Conservation (phyloP, 2,113 vertebrate species). For the Cisticola juncidis region DNA sequence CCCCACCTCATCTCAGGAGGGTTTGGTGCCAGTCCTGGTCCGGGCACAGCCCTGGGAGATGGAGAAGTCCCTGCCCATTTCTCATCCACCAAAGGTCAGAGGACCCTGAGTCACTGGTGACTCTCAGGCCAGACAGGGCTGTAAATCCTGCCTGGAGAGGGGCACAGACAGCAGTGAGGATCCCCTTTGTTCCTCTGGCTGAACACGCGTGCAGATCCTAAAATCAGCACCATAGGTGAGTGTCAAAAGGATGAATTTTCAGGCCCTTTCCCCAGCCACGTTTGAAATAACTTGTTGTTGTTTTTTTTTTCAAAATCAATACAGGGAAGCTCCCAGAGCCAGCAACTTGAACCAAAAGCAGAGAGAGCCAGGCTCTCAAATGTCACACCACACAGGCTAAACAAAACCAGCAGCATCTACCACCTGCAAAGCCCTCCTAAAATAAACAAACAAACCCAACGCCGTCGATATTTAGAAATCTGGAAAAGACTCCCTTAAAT, state of each 20-base stretch:
- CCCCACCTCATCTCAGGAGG: not conserved
- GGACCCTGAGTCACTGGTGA: not conserved
- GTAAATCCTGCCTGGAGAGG: not conserved
- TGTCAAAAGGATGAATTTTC: not conserved
- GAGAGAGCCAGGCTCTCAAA: slow-evolving; percentile 13
- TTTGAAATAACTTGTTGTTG: not conserved
- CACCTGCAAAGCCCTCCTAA: not conserved
- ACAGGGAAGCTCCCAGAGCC: slow-evolving; percentile 9
- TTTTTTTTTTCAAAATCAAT: not conserved
- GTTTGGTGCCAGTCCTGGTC: not conserved
- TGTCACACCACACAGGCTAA: not conserved
- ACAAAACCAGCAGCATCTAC: slow-evolving; percentile 15
- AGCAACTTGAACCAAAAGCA: not conserved
- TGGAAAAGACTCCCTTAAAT: not conserved
- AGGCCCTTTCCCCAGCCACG: not conserved
- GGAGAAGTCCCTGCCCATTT: not conserved
- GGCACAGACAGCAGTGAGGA: not conserved
- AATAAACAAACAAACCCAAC: not conserved
- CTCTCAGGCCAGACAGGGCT: not conserved
- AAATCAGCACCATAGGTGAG: not conserved
- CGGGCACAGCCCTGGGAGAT: not conserved
- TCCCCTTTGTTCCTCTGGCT: not conserved
- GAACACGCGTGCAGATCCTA: not conserved
- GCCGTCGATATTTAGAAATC: not conserved
- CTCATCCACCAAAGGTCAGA: not conserved